Evolutionary conservation across 2,797 vertebrate species (phyloP), one percentile per base, ranked within the genome.

Genomic region (Triplophysa yarkandensis): DNA sequence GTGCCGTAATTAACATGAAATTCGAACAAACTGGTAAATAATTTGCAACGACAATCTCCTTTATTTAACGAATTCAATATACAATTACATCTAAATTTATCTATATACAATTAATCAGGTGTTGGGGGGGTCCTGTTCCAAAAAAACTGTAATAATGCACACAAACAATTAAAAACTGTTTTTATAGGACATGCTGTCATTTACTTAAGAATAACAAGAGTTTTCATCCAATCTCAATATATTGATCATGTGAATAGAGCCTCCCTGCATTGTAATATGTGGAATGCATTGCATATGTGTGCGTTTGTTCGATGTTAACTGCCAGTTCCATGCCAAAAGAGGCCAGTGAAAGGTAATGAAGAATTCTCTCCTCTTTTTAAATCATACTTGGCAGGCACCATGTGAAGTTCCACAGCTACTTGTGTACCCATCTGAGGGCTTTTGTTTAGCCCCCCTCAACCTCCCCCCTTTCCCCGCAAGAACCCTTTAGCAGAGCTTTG

Each of bases 321-420:
- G 23, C 13, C 81, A 85, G 78, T 60, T 34, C 58, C 84, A 68
- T 86, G 85, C 87, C 88, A 90, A 87, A 86, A 84, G 85, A 86
- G 88, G 88, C 88, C 88, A 82, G 73, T 68, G 82, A 88, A 62
- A 76, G 82, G 86, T 87, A 85, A 25, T 32, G 57, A 4, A 25
- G 28, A 84, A 84, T 84, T 79, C 66, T 62, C 58, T 77, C 60
- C 43, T 39, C 50, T 39, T 63, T 44, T 52, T 54, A 58, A 69
- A 58, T 28, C 28, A 44, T 30, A 58, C 46, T 92, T 92, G 91
- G 91, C 91, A 83, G 83, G 81, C 82, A 86, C 89, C 89, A 92
- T 93, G 91, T 92, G 92, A 93, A 93, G 90, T 88, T 88, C 86
- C 89, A 63, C 84, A 74, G 87, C 89, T 88, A 89, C 87, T 89